phyloP scores from a whole-genome alignment of 64 coral and sea anemone species.

The Catalaphyllia jardinei region DNA sequence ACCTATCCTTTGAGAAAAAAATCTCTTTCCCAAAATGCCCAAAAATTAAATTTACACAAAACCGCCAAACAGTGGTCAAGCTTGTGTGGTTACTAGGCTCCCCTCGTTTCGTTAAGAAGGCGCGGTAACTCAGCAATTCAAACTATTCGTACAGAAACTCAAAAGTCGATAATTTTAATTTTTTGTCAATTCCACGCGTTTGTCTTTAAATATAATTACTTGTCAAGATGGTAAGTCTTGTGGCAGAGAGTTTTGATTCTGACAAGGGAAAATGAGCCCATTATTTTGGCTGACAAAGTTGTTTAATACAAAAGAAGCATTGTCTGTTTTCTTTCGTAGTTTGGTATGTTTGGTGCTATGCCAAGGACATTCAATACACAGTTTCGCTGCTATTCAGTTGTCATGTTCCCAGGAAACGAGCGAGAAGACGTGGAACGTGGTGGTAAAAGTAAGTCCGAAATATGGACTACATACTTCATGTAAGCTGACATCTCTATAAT shows the following conservation, averaged over 20 bases:
- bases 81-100: neutral
- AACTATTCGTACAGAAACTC: neutral
- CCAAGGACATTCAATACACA: slow-evolving; percentile 95
- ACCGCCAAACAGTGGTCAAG: too few relatives aligned
- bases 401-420: slow-evolving; percentile 98
- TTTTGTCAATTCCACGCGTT: neutral
- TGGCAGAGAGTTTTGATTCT: neutral
- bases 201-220: neutral
- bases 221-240: slow-evolving; percentile 10
- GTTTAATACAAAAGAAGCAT: too few relatives aligned
- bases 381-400: slow-evolving; percentile 93
- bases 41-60: too few relatives aligned
- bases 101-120: neutral
- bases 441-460: slow-evolving; percentile 83
- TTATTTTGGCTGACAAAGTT: neutral
- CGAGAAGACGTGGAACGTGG: slow-evolving; percentile 97
- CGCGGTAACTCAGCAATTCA: neutral
- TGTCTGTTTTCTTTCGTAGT: slow-evolving; percentile 43
- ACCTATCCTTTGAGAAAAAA: too few relatives aligned
- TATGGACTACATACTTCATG: neutral
- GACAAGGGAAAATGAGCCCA: neutral
- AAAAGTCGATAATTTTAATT: neutral
- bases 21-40: too few relatives aligned
- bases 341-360: slow-evolving; percentile 92
- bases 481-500: neutral